Evolutionary conservation across 2,888 invertebrate species (phyloP).

Genomic region (Idaea biselata): DNA sequence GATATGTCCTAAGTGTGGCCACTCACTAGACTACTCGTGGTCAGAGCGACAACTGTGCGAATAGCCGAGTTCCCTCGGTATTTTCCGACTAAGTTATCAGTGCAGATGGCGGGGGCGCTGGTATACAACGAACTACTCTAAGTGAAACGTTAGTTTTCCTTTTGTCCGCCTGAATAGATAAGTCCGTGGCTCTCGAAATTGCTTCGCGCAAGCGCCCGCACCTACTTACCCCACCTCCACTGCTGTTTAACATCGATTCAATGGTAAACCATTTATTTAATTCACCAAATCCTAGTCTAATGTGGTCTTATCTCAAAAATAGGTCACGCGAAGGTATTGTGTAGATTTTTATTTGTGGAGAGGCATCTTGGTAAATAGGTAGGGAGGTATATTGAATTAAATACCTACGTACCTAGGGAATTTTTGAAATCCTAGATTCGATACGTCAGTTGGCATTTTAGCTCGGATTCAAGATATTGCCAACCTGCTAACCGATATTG

Average conservation of each 20-base stretch:
- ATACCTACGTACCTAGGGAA: too few species aligned
- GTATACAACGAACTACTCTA: too few species aligned
- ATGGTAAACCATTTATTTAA: neutral
- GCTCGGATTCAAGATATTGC: too few species aligned
- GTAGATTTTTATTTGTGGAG: too few species aligned
- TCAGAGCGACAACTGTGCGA: neutral
- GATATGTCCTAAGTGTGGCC: neutral
- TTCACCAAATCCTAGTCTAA: neutral
- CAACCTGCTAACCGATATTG: too few species aligned
- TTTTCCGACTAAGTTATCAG: too few species aligned
- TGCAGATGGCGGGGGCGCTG: too few species aligned
- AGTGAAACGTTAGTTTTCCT: too few species aligned
- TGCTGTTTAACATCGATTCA: neutral
- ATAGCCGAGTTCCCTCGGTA: neutral
- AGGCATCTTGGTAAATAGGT: too few species aligned
- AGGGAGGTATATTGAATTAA: too few species aligned
- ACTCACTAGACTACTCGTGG: neutral
- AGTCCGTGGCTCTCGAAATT: neutral
- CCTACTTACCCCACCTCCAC: neutral
- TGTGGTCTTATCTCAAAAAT: neutral
- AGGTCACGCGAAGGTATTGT: neutral
- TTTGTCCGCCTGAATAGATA: neutral
- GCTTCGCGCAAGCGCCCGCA: conserved; percentile 4
- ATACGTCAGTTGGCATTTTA: too few species aligned
- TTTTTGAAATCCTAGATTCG: too few species aligned